phyloP scores from a whole-genome alignment of 2,888 invertebrate genomes.

The Tipula vernalis region DNA sequence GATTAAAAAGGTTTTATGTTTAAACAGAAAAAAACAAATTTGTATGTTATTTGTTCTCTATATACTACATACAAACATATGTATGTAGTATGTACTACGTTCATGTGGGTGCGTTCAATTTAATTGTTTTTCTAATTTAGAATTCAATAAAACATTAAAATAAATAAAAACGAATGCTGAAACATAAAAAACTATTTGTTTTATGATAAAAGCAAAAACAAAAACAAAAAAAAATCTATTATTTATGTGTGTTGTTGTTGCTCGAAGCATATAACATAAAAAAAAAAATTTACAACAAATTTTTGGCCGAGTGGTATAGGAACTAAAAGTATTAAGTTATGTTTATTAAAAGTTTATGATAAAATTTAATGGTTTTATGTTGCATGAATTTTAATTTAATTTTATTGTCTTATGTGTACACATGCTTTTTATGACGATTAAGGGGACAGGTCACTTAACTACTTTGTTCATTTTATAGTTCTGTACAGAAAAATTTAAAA shows the following conservation, averaged over 20 bases:
- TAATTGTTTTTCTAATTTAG: background rate
- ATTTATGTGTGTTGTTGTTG: background rate
- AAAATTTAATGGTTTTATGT: background rate
- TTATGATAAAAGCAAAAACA: background rate
- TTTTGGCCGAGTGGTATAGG: background rate
- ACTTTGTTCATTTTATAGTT: background rate
- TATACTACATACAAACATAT: no score
- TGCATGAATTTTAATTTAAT: background rate
- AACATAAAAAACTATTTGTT: constrained; percentile 1
- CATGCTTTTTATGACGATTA: background rate
- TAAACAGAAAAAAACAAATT: background rate
- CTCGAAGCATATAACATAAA: background rate
- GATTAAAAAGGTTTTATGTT: background rate
- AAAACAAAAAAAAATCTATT: background rate
- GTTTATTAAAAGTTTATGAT: constrained; percentile 4
- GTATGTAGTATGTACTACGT: background rate
- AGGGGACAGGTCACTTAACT: background rate
- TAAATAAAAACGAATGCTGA: background rate
- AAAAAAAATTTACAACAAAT: background rate
- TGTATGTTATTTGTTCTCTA: background rate
- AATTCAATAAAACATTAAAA: background rate
- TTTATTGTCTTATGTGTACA: background rate
- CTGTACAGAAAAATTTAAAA: background rate
- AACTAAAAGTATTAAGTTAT: background rate
- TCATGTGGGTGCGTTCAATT: constrained; percentile 4